Conservation (phyloP, 1,140 invertebrate genomes). For the Zaprionus africanus region DNA sequence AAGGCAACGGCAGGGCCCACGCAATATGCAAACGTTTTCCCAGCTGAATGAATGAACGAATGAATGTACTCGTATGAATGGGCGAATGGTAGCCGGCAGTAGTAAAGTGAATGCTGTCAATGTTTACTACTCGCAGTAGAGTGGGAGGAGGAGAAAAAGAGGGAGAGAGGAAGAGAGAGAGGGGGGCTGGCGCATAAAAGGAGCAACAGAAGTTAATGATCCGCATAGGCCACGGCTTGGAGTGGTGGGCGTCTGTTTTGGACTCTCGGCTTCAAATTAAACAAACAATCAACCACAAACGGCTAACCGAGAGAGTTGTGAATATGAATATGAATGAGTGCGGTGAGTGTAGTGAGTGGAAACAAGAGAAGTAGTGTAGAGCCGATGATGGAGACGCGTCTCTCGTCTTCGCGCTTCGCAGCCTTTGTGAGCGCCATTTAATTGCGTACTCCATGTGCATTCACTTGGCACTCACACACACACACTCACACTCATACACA, state of each 20-base stretch:
- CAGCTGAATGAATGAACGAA: constrained; percentile 24
- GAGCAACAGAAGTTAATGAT: constrained; percentile 66
- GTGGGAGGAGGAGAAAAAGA: not conserved
- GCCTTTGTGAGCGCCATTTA: constrained; percentile 42
- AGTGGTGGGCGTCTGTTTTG: constrained; percentile 55
- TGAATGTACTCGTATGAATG: constrained; percentile 35
- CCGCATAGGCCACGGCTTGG: constrained; percentile 35
- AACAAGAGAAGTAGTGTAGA: constrained; percentile 2
- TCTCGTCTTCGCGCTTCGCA: constrained; percentile 17
- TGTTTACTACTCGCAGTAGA: constrained; percentile 39
- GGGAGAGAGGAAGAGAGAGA: not conserved
- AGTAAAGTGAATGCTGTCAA: constrained; percentile 36
- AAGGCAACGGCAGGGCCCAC: constrained; percentile 4
- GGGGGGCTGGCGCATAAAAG: constrained; percentile 43
- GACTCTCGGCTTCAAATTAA: constrained; percentile 52
- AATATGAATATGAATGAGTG: constrained; percentile 54
- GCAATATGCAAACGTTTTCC: constrained; percentile 11
- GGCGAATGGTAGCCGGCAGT: constrained; percentile 19
- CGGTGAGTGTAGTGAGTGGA: constrained; percentile 13
- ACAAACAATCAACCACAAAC: constrained; percentile 52
- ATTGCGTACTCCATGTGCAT: constrained; percentile 31
- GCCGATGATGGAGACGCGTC: not conserved
- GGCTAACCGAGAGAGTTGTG: constrained; percentile 11
- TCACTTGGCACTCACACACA: constrained; percentile 13
- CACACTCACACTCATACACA: not conserved